These are phyloP conservation scores for Entelurus aequoreus DNA, from an alignment of 2,113 vertebrate genomes.

Conservation along the genomic window DNA sequence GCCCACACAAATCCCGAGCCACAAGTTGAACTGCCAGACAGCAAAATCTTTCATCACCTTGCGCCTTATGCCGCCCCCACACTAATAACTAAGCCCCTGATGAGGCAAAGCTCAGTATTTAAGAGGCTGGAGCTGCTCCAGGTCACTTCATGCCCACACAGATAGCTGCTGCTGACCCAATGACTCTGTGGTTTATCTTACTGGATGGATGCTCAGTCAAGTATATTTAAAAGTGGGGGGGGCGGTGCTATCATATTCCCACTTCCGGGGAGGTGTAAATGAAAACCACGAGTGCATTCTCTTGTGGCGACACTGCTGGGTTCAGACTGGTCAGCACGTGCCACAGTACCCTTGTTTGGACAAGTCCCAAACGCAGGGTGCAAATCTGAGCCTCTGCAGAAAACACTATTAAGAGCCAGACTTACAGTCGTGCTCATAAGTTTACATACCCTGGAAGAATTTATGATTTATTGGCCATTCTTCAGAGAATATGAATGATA, in stretches of 20 bases:
- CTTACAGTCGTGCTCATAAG: too few species aligned
- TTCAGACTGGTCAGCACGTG: conserved; percentile 26
- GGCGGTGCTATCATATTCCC: conserved; percentile 25
- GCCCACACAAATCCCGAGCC: conserved; percentile 43
- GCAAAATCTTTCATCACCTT: conserved; percentile 43
- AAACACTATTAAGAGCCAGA: too few species aligned
- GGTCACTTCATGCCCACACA: conserved; percentile 37
- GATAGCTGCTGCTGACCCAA: conserved; percentile 50
- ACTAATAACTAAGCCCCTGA: conserved; percentile 10
- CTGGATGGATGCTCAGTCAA: conserved; percentile 23
- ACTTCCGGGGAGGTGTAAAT: conserved; percentile 46
- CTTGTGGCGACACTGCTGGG: conserved; percentile 22
- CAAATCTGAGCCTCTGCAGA: conserved; percentile 21
- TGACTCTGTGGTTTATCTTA: conserved; percentile 48
- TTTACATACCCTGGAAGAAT: too few species aligned
- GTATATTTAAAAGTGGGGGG: conserved; percentile 16
- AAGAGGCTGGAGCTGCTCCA: conserved; percentile 49
- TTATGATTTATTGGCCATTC: too few species aligned
- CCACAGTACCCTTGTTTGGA: conserved; percentile 20
- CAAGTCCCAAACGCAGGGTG: conserved; percentile 35
- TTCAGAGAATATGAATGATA: too few species aligned
- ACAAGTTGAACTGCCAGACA: conserved; percentile 44
- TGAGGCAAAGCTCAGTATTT: conserved; percentile 44
- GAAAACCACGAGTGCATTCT: conserved; percentile 42
- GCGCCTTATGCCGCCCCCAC: conserved; percentile 10